Evolutionary conservation across 1,140 invertebrate species (phyloP).

Genomic region (Apis mellifera): DNA sequence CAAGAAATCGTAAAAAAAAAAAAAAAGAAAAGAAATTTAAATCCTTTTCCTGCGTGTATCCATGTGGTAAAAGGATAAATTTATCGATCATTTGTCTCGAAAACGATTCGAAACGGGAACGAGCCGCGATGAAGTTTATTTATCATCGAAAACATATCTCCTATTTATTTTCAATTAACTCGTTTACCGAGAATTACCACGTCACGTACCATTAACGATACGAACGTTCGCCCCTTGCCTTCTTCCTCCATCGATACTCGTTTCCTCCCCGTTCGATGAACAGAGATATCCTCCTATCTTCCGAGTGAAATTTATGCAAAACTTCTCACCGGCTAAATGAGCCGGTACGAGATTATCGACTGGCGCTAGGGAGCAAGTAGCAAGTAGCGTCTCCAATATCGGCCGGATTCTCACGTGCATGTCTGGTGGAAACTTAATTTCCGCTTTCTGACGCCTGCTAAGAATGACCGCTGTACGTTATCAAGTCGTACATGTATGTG

Average conservation of each 20-base stretch:
- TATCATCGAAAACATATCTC: slow-evolving; percentile 3
- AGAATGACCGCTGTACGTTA: not conserved
- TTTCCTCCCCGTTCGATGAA: not conserved
- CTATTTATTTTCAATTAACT: slow-evolving; percentile 33
- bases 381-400: slow-evolving; percentile 8
- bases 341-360: slow-evolving; percentile 16
- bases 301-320: slow-evolving; percentile 22
- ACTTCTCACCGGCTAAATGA: slow-evolving; percentile 6
- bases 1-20: not conserved
- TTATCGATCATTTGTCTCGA: not conserved
- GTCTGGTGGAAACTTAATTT: slow-evolving; percentile 29
- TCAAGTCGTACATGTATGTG: too few species aligned
- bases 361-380: not conserved
- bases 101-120: not conserved
- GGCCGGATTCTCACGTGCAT: not conserved
- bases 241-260: not conserved
- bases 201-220: slow-evolving; percentile 26
- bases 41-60: not conserved
- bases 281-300: not conserved
- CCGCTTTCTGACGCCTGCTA: not conserved
- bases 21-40: too few species aligned
- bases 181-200: not conserved
- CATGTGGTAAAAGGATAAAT: not conserved
- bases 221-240: not conserved
- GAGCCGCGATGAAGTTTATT: not conserved